Evolutionary conservation across 2,113 vertebrate species (phyloP).

Genomic region (Brachyhypopomus occidentalis): DNA sequence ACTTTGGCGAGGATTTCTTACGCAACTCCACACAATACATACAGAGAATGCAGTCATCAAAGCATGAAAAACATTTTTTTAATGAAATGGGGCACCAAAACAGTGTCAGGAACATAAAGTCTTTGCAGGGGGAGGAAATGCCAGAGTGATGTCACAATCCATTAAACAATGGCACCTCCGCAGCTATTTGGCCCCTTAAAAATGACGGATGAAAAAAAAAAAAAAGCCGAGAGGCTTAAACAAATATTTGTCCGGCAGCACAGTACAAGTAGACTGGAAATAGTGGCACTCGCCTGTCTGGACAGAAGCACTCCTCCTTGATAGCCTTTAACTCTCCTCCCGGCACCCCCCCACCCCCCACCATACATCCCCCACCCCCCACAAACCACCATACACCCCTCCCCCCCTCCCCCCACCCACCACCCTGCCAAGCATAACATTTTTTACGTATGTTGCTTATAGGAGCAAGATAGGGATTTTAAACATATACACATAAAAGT

Average conservation of each 20-base stretch:
- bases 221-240: constrained; percentile 48
- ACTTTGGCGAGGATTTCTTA: background rate
- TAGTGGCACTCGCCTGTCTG: constrained; percentile 21
- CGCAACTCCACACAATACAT: background rate
- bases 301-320: background rate
- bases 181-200: constrained; percentile 58
- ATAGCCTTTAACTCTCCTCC: too few species aligned
- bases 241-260: constrained; percentile 65
- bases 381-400: too few species aligned
- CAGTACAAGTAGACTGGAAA: constrained; percentile 40
- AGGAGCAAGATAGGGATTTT: background rate
- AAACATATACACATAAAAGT: background rate
- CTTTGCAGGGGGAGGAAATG: constrained; percentile 58
- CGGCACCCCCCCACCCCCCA: too few species aligned
- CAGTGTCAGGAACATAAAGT: constrained; percentile 34
- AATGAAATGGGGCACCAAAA: constrained; percentile 50
- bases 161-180: constrained; percentile 55
- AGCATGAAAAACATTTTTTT: constrained; percentile 20
- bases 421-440: too few species aligned
- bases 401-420: too few species aligned
- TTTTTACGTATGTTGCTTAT: too few species aligned
- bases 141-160: constrained; percentile 59
- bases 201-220: constrained; percentile 11
- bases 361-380: too few species aligned
- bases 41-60: background rate